A percentile compares a stretch with the other conserved stretches of the same genome.
Evolutionary conservation across 2,888 invertebrate species (phyloP).

Genomic region (Galeruca laticollis): DNA sequence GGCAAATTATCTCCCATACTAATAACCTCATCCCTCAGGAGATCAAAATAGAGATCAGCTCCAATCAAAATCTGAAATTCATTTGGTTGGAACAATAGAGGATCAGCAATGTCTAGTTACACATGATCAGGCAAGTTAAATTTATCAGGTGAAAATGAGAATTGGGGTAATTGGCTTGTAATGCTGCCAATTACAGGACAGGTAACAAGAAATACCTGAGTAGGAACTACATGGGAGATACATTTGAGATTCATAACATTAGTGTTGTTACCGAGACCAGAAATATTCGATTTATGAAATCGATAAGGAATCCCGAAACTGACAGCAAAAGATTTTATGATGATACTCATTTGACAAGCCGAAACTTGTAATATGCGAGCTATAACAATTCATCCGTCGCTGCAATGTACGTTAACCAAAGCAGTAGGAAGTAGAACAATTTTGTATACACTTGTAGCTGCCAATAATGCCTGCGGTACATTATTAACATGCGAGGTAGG

Average conservation of each 20-base stretch:
- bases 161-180: slow-evolving; percentile 10
- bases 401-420: slow-evolving; percentile 2
- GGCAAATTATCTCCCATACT: no score
- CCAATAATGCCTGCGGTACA: neutral
- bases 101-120: slow-evolving; percentile 3
- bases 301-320: neutral
- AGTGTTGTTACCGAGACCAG: slow-evolving; percentile 10
- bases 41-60: no score
- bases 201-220: neutral
- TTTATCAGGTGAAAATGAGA: neutral
- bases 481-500: neutral
- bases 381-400: neutral
- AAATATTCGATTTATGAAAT: neutral
- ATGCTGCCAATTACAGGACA: slow-evolving; percentile 11
- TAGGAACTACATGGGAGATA: neutral
- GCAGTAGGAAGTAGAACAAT: slow-evolving; percentile 15
- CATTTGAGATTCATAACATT: neutral
- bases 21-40: no score
- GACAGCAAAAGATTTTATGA: slow-evolving; percentile 1
- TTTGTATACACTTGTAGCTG: slow-evolving; percentile 1
- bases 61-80: neutral
- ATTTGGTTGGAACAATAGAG: neutral
- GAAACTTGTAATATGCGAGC: neutral
- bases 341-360: slow-evolving; percentile 1
- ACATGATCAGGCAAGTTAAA: neutral